Evolutionary conservation across 1,140 invertebrate genomes (phyloP), one percentile per base, ranked within the genome.

Genomic region (Caenorhabditis remanei): DNA sequence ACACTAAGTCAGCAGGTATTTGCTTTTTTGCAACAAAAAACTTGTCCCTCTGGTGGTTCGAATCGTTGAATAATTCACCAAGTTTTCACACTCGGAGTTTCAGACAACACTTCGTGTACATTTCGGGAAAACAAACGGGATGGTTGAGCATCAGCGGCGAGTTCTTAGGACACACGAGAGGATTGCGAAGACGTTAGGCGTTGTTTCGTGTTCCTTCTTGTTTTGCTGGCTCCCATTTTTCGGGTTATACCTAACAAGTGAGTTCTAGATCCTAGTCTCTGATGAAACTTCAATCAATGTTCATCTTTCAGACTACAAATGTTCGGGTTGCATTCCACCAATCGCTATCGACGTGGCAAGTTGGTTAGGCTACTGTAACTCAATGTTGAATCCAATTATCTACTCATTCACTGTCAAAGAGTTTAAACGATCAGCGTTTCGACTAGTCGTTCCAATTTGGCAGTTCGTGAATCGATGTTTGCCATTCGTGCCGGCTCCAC

Each of bases 181-280:
- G 65, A 94, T 94, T 84, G 94, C 94, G 3, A 94, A 94, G 86
- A 94, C 94, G 0, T 89, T 94, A 16, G 87, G 87, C 9, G 93
- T 94, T 48, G 93, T 94, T 8, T 92, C 93, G 4, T 91, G 93
- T 92, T 90, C 90, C 11, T 94, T 94, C 88, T 91, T 94, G 9
- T 93, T 94, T 84, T 94, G 93, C 87, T 94, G 93, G 93, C 89
- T 94, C 14, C 93, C 93, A 40, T 94, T 94, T 87, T 94, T 94
- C 90, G 92, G 93, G 56, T 90, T 93, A 40, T 93, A 94, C 89
- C 88, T 94, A 11, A 88, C 94, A 8, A 92, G 91, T 92, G 83
- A 89, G 91, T 90, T 46, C 41, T 84, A 40, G 50, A 82, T 48
- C 14, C 24, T 48, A 75, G 24, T 83, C 32, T 48, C 21, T 3